Evolutionary conservation across 2,888 invertebrate species (phyloP), one percentile per base, ranked within the genome.

Genomic region (Eristalis arbustorum): DNA sequence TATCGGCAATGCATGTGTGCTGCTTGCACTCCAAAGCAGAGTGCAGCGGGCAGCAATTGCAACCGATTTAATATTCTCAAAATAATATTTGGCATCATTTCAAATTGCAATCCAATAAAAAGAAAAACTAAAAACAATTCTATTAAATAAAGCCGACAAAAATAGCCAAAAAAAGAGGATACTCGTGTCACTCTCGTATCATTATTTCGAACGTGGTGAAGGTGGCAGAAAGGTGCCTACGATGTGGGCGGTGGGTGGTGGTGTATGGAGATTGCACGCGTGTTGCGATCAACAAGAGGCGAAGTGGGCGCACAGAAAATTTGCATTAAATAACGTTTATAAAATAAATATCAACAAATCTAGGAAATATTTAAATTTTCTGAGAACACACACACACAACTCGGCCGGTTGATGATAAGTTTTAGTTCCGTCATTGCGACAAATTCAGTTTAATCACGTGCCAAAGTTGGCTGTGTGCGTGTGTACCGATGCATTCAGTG

Each of bases 61-160:
- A 84, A 49, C 69, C 73, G 63, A 71, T 87, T 87, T 78, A 62
- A 82, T 49, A 49, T 83, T 83, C 56, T 75, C 67, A 79, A 83
- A 83, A 78, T 78, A 87, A 79, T 83, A 87, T 79, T 78, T 87
- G 87, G 83, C 87, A 87, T 78, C 83, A 83, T 79, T 78, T 83
- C 87, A 87, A 87, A 87, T 87, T 83, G 87, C 87, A 87, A 83
- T 87, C 78, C 78, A 83, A 87, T 87, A 87, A 83, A 81, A 81
- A 13, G 69, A 71, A 66, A n/a, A 71, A 42, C 57, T n/a, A 59
- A 74, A 64, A 61, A 59, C 69, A 73, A 40, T 59, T 28, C 72
- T 68, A 67, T 68, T 62, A 68, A 73, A 76, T 72, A 67, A 69
- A 77, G 82, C 40, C 31, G 69, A 82, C 77, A 49, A 82, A 85